phyloP scores from a whole-genome alignment of 1,140 invertebrate genomes.

The Drosophila quadrilineata region DNA sequence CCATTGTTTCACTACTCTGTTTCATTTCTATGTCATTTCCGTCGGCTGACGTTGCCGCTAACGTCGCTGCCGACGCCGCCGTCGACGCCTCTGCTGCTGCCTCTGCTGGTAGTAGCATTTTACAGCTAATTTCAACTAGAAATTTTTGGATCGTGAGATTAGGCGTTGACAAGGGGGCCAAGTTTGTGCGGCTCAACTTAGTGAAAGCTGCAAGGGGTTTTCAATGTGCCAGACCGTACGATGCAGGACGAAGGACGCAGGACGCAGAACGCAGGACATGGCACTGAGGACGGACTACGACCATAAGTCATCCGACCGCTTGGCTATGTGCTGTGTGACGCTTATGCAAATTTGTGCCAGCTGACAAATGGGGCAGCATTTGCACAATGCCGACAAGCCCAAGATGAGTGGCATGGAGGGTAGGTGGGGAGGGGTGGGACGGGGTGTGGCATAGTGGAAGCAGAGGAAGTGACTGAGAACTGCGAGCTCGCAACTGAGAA shows the following conservation, averaged over 20 bases:
- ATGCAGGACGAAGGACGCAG: neutral
- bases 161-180: slow-evolving; percentile 42
- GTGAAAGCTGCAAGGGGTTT: too few relatives aligned
- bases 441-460: neutral
- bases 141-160: slow-evolving; percentile 73
- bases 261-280: neutral
- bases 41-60: slow-evolving; percentile 13
- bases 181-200: slow-evolving; percentile 7
- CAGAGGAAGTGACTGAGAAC: slow-evolving; percentile 6
- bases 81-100: neutral
- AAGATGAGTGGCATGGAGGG: neutral
- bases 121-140: slow-evolving; percentile 73
- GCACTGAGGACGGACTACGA: slow-evolving; percentile 39
- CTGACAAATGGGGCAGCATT: slow-evolving; percentile 77
- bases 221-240: too few relatives aligned
- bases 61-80: neutral
- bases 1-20: slow-evolving; percentile 69
- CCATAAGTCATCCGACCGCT: slow-evolving; percentile 75
- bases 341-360: slow-evolving; percentile 77
- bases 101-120: slow-evolving; percentile 47
- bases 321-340: slow-evolving; percentile 59
- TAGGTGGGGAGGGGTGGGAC: neutral
- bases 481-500: neutral
- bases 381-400: slow-evolving; percentile 61
- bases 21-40: slow-evolving; percentile 78